These are phyloP conservation scores for Spinibarbus caldwelli DNA, from an alignment of 2,797 vertebrate genomes.

Conservation along the genomic window DNA sequence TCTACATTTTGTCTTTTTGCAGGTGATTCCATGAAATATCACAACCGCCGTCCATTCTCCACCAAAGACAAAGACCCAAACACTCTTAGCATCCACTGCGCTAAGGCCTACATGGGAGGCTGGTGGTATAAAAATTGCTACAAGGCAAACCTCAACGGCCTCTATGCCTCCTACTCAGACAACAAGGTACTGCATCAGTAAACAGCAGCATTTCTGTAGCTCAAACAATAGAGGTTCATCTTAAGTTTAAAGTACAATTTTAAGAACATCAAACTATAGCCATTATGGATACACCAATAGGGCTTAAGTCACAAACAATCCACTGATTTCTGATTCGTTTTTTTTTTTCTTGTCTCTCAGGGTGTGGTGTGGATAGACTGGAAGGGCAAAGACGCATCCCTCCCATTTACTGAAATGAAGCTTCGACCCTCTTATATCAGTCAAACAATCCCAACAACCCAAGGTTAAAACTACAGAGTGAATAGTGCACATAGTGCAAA, in stretches of 20 bases:
- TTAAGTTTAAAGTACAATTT: not conserved
- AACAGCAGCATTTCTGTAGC: not conserved
- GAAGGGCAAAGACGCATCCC: slow-evolving; percentile 91
- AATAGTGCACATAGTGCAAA: slow-evolving; percentile 30
- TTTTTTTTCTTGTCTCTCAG: slow-evolving; percentile 69
- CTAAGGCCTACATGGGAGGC: slow-evolving; percentile 87
- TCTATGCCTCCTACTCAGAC: slow-evolving; percentile 83
- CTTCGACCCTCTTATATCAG: slow-evolving; percentile 72
- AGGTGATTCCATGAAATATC: slow-evolving; percentile 92
- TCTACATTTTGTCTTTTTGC: slow-evolving; percentile 10
- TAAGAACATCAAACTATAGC: not conserved
- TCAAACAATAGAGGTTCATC: not conserved
- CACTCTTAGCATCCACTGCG: slow-evolving; percentile 82
- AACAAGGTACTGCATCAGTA: slow-evolving; percentile 80
- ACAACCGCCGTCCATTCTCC: slow-evolving; percentile 89
- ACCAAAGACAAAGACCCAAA: slow-evolving; percentile 84
- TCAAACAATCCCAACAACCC: slow-evolving; percentile 70
- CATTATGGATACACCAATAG: not conserved
- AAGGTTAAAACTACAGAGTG: slow-evolving; percentile 67
- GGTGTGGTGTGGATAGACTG: slow-evolving; percentile 93
- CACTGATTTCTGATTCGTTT: not conserved
- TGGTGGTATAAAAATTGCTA: slow-evolving; percentile 97
- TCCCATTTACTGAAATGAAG: slow-evolving; percentile 93
- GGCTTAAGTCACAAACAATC: not conserved
- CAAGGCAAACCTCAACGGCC: slow-evolving; percentile 90